These are phyloP conservation scores for Melanchra persicariae DNA, from an alignment of 2,888 invertebrate species.

Conservation along the genomic window DNA sequence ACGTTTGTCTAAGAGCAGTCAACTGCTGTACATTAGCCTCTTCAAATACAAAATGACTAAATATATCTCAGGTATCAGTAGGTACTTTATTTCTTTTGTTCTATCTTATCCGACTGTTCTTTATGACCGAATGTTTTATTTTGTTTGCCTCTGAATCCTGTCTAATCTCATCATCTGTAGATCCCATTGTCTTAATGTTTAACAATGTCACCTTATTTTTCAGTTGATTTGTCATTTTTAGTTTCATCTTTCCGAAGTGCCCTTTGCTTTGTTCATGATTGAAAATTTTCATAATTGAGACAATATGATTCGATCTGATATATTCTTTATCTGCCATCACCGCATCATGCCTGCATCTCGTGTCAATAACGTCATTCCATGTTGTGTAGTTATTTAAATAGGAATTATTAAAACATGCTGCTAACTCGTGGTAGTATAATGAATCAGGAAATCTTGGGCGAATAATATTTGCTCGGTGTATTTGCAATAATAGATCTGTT, in stretches of 20 bases:
- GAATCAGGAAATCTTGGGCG: slow-evolving; percentile 30
- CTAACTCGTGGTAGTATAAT: slow-evolving; percentile 28
- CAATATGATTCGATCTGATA: slow-evolving; percentile 29
- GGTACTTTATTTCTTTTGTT: background rate
- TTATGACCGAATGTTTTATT: background rate
- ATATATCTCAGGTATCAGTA: background rate
- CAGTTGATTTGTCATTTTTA: background rate
- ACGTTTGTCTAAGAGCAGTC: background rate
- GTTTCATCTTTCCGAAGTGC: background rate
- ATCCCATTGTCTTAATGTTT: background rate
- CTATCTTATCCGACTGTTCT: background rate
- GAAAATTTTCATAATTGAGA: slow-evolving; percentile 13
- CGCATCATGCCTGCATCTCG: slow-evolving; percentile 50
- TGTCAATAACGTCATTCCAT: slow-evolving; percentile 44
- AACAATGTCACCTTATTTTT: background rate
- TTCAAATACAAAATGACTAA: slow-evolving; percentile 3
- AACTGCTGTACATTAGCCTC: background rate
- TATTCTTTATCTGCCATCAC: slow-evolving; percentile 33
- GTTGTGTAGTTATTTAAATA: slow-evolving; percentile 38
- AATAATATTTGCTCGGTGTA: slow-evolving; percentile 20
- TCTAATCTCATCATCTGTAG: background rate
- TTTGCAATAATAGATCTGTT: background rate
- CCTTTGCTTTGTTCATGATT: background rate
- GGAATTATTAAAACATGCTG: slow-evolving; percentile 45
- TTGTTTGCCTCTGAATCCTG: background rate